Conservation (phyloP, 2,888 invertebrate genomes). For the Prenolepis imparis region DNA sequence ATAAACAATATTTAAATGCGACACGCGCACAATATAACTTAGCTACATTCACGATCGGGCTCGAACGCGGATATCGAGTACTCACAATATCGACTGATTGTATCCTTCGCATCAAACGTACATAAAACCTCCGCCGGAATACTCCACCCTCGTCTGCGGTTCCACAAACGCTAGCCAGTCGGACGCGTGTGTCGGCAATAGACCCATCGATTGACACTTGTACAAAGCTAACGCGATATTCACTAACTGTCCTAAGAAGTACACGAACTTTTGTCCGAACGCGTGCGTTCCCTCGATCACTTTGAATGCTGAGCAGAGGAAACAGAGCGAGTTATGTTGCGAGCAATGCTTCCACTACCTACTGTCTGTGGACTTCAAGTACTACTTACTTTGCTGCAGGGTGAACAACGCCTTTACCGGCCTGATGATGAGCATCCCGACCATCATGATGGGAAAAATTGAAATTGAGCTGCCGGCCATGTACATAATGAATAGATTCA, state of each 20-base stretch:
- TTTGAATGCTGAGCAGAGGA: conserved; percentile 90
- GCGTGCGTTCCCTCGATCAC: conserved; percentile 97
- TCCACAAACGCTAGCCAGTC: conserved; percentile 99
- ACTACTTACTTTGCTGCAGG: conserved; percentile 90
- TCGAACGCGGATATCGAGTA: not conserved
- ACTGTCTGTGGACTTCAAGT: conserved; percentile 1
- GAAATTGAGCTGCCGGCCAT: conserved; percentile 99
- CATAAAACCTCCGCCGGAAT: conserved; percentile 92
- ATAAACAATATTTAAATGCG: conserved; percentile 61
- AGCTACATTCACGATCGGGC: conserved; percentile 37
- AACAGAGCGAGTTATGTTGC: conserved; percentile 1
- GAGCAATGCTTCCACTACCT: not conserved
- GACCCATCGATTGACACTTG: conserved; percentile 99
- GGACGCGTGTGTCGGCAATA: conserved; percentile 98
- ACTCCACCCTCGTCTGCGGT: conserved; percentile 94
- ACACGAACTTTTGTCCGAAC: conserved; percentile 96
- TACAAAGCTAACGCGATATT: conserved; percentile 97
- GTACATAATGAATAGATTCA: conserved; percentile 99
- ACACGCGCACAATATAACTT: conserved; percentile 45
- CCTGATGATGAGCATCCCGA: conserved; percentile 98
- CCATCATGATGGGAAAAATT: conserved; percentile 99
- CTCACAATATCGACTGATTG: conserved; percentile 28
- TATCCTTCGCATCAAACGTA: conserved; percentile 78
- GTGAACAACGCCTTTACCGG: conserved; percentile 98
- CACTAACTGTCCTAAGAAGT: conserved; percentile 96